Evolutionary conservation across 53 echinoderm and acorn worm species (phyloP), one percentile per base, ranked within the genome.

Genomic region (Arbacia lixula): DNA sequence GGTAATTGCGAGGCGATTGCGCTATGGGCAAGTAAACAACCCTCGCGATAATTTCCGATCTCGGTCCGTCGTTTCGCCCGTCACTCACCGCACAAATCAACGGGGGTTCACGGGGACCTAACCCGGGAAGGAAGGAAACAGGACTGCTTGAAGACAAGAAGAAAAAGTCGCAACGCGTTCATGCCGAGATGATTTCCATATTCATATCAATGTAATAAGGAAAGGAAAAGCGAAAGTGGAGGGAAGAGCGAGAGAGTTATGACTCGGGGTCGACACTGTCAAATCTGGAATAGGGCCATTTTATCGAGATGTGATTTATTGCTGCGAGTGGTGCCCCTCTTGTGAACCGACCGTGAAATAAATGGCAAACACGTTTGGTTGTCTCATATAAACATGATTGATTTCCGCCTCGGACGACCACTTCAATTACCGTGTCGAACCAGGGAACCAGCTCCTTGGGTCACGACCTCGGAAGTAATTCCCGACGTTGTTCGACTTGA

Each of bases 311-410:
- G 21, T 71, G 87, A 87, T 87, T 87, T 87, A 87, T 87, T 40
- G 60, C 29, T 39, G 31, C 82, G 81, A 87, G 58, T 82, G 87
- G 81, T 82, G 80, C 56, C 69, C 34, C 69, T 58, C 43, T 69
- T 38, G 61, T 60, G 71, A 54, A 72, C 57, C 36, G 87, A 60
- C 87, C 81, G 50, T 82, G 87, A 82, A 87, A 81, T 87, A 82
- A 82, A 81, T 81, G 82, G 82, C 82, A 81, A 81, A 81, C 82
- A 81, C 82, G 64, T 81, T 81, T 81, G 63, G 50, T 9, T 81
- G 49, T 41, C 64, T 50, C 82, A 46, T 81, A 63, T 63, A 81
- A 81, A 63, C 6, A 49, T 81, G 63, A 81, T 81, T 81, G 62
- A 81, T 81, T 5, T 19, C 56, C n/a, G 20, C 49, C 38, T 39